A percentile compares a stretch with the other conserved stretches of the same genome.
Evolutionary conservation across 2,797 vertebrate species (phyloP).

Genomic region (Aratinga solstitialis): DNA sequence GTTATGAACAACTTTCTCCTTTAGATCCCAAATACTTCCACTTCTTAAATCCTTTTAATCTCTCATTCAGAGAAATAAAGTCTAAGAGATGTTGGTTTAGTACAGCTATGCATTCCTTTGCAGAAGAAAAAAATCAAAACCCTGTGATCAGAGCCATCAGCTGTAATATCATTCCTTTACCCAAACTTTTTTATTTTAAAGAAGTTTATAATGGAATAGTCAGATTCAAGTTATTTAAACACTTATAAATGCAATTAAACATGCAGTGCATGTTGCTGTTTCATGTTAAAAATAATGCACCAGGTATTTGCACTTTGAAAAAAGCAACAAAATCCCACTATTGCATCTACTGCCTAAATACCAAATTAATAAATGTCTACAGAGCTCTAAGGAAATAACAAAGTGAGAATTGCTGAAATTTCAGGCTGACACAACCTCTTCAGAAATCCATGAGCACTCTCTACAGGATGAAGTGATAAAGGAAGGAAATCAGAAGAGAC

Average conservation of each 20-base stretch:
- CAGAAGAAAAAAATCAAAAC: not conserved
- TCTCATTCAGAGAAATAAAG: not conserved
- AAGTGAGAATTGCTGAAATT: not conserved
- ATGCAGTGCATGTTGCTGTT: not conserved
- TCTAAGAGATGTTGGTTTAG: not conserved
- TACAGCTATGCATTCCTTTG: not conserved
- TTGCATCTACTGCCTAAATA: not conserved
- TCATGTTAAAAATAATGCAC: not conserved
- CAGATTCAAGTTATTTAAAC: not conserved
- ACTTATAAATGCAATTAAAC: not conserved
- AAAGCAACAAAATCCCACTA: not conserved
- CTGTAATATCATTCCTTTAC: not conserved
- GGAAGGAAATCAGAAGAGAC: not conserved
- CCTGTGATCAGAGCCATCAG: not conserved
- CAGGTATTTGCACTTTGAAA: not conserved
- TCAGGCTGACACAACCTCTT: not conserved
- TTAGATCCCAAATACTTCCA: not conserved
- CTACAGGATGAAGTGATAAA: not conserved
- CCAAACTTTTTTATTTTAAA: not conserved
- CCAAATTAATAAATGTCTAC: not conserved
- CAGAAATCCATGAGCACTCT: not conserved
- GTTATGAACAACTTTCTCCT: not conserved
- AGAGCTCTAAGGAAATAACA: not conserved
- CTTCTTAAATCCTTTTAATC: not conserved
- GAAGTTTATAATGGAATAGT: not conserved